Evolutionary conservation across 2,888 invertebrate genomes (phyloP).

Genomic region (Zonitis immaculata): DNA sequence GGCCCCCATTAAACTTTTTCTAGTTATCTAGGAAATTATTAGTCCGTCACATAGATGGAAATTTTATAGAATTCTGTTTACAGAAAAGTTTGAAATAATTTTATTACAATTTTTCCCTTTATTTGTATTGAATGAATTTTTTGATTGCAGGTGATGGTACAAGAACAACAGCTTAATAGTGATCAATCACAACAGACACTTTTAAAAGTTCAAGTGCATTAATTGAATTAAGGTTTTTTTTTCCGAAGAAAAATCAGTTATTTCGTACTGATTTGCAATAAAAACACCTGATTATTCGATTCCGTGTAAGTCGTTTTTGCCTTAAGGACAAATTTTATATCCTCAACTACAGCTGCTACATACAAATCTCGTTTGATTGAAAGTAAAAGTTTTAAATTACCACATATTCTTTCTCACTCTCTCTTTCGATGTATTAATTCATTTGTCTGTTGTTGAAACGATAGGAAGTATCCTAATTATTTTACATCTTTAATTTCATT

Average conservation of each 20-base stretch:
- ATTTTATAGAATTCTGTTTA: too few species aligned
- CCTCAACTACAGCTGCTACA: background rate
- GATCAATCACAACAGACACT: background rate
- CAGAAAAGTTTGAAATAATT: too few species aligned
- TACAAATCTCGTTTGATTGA: background rate
- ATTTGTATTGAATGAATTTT: background rate
- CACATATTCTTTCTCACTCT: background rate
- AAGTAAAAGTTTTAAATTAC: background rate
- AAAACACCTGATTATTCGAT: background rate
- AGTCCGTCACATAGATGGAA: too few species aligned
- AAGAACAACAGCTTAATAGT: slow-evolving; percentile 4
- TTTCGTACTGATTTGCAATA: background rate
- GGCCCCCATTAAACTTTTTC: too few species aligned
- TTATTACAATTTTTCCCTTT: too few species aligned
- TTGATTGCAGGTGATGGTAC: slow-evolving; percentile 6
- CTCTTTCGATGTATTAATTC: background rate
- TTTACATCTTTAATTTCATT: background rate
- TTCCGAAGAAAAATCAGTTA: background rate
- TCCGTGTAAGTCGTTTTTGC: background rate
- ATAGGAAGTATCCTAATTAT: background rate
- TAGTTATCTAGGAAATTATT: too few species aligned
- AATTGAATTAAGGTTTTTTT: background rate
- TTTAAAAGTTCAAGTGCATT: background rate
- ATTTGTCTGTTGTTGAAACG: background rate
- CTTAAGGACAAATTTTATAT: background rate